Evolutionary conservation across 1,140 invertebrate genomes (phyloP).

Genomic region (Coelopa frigida): DNA sequence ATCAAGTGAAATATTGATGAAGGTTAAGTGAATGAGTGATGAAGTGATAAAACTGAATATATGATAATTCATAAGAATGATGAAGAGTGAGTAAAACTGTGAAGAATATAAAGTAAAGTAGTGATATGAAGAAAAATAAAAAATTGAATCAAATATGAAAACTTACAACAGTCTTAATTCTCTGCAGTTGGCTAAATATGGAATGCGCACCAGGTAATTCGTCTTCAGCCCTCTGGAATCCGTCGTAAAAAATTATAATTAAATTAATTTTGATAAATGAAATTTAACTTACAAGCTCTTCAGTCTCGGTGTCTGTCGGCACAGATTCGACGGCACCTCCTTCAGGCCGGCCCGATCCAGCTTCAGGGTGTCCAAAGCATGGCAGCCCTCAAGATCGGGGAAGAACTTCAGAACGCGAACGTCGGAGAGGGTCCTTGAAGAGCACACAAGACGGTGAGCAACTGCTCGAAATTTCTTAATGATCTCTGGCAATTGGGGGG

Average conservation of each 20-base stretch:
- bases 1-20: too few species aligned
- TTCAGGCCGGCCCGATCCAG: slow-evolving; percentile 72
- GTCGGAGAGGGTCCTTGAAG: slow-evolving; percentile 75
- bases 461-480: slow-evolving; percentile 8
- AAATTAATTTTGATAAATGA: neutral
- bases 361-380: slow-evolving; percentile 67
- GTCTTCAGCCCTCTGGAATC: slow-evolving; percentile 73
- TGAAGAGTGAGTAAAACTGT: too few species aligned
- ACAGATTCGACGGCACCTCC: slow-evolving; percentile 66
- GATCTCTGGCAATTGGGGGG: neutral
- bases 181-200: slow-evolving; percentile 63
- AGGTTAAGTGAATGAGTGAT: too few species aligned
- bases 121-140: too few species aligned
- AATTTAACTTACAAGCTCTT: slow-evolving; percentile 72
- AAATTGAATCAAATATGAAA: slow-evolving; percentile 14
- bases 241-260: slow-evolving; percentile 2
- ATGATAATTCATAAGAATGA: too few species aligned
- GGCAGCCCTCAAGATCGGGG: slow-evolving; percentile 72
- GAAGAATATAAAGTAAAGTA: neutral
- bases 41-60: too few species aligned
- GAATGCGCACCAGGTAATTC: slow-evolving; percentile 64
- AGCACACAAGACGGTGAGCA: slow-evolving; percentile 5
- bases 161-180: slow-evolving; percentile 85
- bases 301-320: slow-evolving; percentile 65
- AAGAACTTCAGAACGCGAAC: slow-evolving; percentile 68